phyloP scores from a whole-genome alignment of 64 coral and sea anemone genomes.

The Acropora yongei region DNA sequence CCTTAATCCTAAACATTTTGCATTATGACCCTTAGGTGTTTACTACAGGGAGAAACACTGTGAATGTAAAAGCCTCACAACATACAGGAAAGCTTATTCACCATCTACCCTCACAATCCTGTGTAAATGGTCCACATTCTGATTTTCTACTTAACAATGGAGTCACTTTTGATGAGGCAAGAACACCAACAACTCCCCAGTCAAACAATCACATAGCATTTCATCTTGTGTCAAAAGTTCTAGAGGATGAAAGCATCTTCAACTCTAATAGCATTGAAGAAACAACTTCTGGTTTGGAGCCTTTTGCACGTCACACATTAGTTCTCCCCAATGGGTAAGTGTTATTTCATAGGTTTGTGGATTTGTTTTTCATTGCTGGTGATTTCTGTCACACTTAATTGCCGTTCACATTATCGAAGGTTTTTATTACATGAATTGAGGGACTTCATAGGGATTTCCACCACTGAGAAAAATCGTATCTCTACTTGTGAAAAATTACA shows the following conservation, averaged over 20 bases:
- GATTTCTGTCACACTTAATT: too few relatives aligned
- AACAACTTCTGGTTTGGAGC: constrained; percentile 49
- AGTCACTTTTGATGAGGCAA: constrained; percentile 58
- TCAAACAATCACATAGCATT: constrained; percentile 94
- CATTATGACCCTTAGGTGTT: constrained; percentile 7
- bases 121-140: neutral
- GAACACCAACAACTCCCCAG: constrained; percentile 69
- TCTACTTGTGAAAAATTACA: too few relatives aligned
- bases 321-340: constrained; percentile 21
- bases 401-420: too few relatives aligned
- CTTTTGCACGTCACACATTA: constrained; percentile 62
- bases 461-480: too few relatives aligned
- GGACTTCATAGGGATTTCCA: too few relatives aligned
- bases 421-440: too few relatives aligned
- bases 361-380: too few relatives aligned
- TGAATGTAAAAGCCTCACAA: neutral
- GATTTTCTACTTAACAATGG: neutral
- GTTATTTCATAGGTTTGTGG: neutral
- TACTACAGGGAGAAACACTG: constrained; percentile 1
- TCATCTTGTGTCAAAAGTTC: constrained; percentile 93
- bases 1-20: neutral
- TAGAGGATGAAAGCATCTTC: constrained; percentile 97
- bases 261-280: constrained; percentile 90
- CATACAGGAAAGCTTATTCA: neutral
- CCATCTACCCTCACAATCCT: neutral